Evolutionary conservation across 2,113 vertebrate genomes (phyloP).

Genomic region (Phasianus colchicus): DNA sequence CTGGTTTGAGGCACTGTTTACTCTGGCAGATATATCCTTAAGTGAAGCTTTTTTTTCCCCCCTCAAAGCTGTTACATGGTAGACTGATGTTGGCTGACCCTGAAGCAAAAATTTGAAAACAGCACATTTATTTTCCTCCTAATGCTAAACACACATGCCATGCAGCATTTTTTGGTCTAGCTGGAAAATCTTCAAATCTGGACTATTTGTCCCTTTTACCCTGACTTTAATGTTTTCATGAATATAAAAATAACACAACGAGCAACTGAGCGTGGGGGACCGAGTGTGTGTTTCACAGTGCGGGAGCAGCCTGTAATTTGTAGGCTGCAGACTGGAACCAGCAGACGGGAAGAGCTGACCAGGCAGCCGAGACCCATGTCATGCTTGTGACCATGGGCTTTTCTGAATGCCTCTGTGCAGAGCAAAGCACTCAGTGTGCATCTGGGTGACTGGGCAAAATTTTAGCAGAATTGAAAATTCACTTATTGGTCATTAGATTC

Average conservation of each 20-base stretch:
- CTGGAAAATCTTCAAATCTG: slow-evolving; percentile 68
- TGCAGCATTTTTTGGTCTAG: slow-evolving; percentile 63
- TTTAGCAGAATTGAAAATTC: not conserved
- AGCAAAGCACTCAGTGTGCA: not conserved
- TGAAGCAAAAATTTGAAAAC: slow-evolving; percentile 77
- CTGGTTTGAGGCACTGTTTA: slow-evolving; percentile 79
- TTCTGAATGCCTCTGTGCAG: not conserved
- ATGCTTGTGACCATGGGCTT: not conserved
- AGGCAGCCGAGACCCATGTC: fast-evolving
- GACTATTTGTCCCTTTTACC: slow-evolving; percentile 66
- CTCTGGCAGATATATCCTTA: slow-evolving; percentile 74
- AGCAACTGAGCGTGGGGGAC: not conserved
- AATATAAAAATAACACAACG: slow-evolving; percentile 44
- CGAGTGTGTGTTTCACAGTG: not conserved
- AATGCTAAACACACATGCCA: slow-evolving; percentile 72
- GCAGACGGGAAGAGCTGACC: not conserved
- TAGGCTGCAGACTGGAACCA: not conserved
- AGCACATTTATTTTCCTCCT: slow-evolving; percentile 77
- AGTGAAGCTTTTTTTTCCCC: slow-evolving; percentile 65
- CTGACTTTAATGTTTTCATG: slow-evolving; percentile 42
- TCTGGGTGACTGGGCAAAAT: not conserved
- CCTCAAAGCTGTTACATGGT: slow-evolving; percentile 74
- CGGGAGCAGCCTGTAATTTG: slow-evolving; percentile 13
- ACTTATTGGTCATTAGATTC: not conserved
- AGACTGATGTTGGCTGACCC: slow-evolving; percentile 74